A percentile compares a stretch with the other conserved stretches of the same genome.
These are phyloP conservation scores for Zelostemma sp. DNA, from an alignment of 1,140 invertebrate genomes.

Conservation along the genomic window DNA sequence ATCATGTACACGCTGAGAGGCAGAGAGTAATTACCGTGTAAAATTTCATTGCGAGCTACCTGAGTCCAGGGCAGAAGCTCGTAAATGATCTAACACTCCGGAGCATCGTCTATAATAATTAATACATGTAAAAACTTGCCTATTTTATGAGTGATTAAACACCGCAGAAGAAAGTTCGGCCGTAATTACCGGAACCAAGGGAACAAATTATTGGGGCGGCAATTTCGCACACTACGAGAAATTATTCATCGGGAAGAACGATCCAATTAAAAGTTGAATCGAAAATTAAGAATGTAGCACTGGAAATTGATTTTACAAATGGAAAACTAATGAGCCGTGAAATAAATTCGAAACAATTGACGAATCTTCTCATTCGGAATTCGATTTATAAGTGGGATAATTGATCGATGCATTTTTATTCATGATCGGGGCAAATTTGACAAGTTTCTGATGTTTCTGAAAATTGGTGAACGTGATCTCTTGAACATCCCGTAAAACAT, in stretches of 20 bases:
- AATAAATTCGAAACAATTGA: not conserved
- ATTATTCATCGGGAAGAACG: not conserved
- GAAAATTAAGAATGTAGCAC: not conserved
- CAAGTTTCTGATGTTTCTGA: no score
- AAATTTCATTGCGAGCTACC: conserved; percentile 23
- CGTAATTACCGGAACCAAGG: no score
- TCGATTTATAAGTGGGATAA: not conserved
- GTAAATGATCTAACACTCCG: conserved; percentile 16
- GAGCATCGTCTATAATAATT: conserved; percentile 14
- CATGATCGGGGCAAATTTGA: no score
- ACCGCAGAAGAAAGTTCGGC: not conserved
- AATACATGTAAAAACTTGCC: conserved; percentile 9
- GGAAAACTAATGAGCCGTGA: not conserved
- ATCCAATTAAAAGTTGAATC: conserved; percentile 1
- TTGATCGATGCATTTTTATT: not conserved
- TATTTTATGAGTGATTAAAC: conserved; percentile 9
- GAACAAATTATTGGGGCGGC: no score
- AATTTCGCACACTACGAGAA: no score
- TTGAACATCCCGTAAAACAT: no score
- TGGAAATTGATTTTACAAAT: not conserved
- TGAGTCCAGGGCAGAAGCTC: conserved; percentile 3
- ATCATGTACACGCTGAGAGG: conserved; percentile 13
- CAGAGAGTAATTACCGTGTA: conserved; percentile 23
- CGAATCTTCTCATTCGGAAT: not conserved
- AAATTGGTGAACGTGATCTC: no score